Evolutionary conservation across 2,797 vertebrate genomes (phyloP), one percentile per base, ranked within the genome.

Genomic region (Pelobates cultripes): DNA sequence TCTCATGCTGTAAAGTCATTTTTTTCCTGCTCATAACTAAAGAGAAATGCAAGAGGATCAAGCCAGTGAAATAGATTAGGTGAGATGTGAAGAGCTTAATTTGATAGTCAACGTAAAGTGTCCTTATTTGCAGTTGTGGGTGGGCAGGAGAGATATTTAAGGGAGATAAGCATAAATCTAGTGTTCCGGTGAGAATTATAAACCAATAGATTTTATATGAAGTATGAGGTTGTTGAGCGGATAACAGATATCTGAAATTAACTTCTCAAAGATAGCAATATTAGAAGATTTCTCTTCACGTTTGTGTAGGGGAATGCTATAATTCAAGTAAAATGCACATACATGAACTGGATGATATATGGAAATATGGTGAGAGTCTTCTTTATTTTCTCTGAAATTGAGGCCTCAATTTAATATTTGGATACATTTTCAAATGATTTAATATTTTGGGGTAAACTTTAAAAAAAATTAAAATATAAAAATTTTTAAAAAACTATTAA

Each of bases 161-260:
- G n/a, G 42, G 57, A 78, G 77, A 70, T 44, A 45, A 75, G 53
- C 6, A 63, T 66, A 66, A 44, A 63, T 61, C 42, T 71, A 60
- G 7, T 14, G 10, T 70, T 40, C 77, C 42, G 28, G 12, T 40
- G 53, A 70, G 69, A 78, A 70, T 71, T 70, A 53, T 40, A 78
- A 57, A 70, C 8, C 51, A 28, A 57, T n/a, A 40, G 8, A 61
- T 60, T 71, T 61, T 17, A 78, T 78, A 60, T 3, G 55, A n/a
- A 63, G 77, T 45, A 47, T 70, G 73, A 68, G 53, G 66, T 69
- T 69, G 51, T 40, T 69, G 6, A 17, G 67, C 44, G 53, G 67
- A 78, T 70, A 61, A 78, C 51, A 78, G 47, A 57, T 78, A 70
- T 78, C 41, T 43, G 66, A 69, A 75, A 66, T 75, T 75, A 75